A percentile compares a stretch with the other conserved stretches of the same genome.
Evolutionary conservation across 1,140 invertebrate species (phyloP).

Genomic region (Phymastichus coffea): DNA sequence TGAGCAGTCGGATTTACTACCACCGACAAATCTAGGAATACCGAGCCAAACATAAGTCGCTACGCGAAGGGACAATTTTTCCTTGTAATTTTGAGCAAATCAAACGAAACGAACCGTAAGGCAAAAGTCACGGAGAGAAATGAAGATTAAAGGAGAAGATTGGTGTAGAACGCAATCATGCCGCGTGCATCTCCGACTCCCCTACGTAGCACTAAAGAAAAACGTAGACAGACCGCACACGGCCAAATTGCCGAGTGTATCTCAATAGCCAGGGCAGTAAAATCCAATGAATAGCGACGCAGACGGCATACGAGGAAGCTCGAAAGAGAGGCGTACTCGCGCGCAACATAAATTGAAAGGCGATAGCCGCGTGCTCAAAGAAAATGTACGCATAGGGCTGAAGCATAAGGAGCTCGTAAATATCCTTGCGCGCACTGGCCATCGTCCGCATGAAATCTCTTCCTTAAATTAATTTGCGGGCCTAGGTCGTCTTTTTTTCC

Average conservation of each 20-base stretch:
- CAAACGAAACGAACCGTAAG: no score
- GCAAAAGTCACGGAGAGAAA: no score
- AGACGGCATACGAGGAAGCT: background rate
- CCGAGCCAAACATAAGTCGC: no score
- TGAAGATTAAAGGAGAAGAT: no score
- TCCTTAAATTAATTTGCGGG: conserved; percentile 12
- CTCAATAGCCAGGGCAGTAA: conserved; percentile 2
- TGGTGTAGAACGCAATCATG: no score
- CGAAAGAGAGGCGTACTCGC: background rate
- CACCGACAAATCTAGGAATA: no score
- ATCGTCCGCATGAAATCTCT: conserved; percentile 2
- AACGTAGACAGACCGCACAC: background rate
- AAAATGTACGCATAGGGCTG: background rate
- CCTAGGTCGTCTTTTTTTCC: no score
- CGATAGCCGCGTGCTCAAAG: background rate
- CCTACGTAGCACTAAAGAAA: background rate
- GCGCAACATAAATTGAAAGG: background rate
- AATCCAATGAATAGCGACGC: background rate
- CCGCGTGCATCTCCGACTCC: no score
- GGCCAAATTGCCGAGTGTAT: background rate
- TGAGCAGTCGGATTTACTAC: no score
- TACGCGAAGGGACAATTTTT: no score
- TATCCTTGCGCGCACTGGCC: background rate
- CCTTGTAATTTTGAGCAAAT: no score
- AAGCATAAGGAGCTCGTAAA: conserved; percentile 10